phyloP scores from a whole-genome alignment of 2,888 invertebrate species.

The Agriopis marginaria region DNA sequence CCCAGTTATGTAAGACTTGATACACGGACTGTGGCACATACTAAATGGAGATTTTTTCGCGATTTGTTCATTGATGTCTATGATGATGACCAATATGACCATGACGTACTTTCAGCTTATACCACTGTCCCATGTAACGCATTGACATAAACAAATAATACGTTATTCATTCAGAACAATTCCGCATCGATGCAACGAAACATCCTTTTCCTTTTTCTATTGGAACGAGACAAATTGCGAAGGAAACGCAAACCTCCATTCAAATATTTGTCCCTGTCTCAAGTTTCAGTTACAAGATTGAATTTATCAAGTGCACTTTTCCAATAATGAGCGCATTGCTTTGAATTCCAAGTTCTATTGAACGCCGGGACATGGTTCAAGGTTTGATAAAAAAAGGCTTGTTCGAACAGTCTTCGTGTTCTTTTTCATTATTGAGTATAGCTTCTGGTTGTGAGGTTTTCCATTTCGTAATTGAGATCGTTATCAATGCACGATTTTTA shows the following conservation, averaged over 20 bases:
- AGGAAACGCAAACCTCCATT: conserved; percentile 44
- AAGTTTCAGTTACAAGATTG: conserved; percentile 47
- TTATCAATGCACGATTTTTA: conserved; percentile 21
- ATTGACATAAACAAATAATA: neutral
- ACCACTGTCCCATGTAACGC: too few relatives aligned
- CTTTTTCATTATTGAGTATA: conserved; percentile 50
- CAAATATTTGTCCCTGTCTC: conserved; percentile 48
- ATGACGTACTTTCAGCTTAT: too few relatives aligned
- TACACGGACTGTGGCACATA: too few relatives aligned
- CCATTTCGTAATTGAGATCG: conserved; percentile 51
- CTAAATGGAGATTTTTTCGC: too few relatives aligned
- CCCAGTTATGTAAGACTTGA: too few relatives aligned
- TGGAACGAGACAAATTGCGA: conserved; percentile 34
- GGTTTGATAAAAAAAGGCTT: conserved; percentile 53
- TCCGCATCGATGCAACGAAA: conserved; percentile 23
- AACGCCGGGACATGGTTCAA: conserved; percentile 51
- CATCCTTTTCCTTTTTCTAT: conserved; percentile 30
- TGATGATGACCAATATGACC: too few relatives aligned
- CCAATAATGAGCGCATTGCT: conserved; percentile 57
- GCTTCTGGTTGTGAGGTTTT: conserved; percentile 48
- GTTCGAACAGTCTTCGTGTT: conserved; percentile 49
- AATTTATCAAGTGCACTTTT: conserved; percentile 53
- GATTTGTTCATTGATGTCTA: too few relatives aligned
- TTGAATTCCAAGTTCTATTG: conserved; percentile 59
- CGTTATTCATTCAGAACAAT: neutral